Conservation (phyloP, 1,140 invertebrate genomes). For the Chironomus striatipennis region DNA sequence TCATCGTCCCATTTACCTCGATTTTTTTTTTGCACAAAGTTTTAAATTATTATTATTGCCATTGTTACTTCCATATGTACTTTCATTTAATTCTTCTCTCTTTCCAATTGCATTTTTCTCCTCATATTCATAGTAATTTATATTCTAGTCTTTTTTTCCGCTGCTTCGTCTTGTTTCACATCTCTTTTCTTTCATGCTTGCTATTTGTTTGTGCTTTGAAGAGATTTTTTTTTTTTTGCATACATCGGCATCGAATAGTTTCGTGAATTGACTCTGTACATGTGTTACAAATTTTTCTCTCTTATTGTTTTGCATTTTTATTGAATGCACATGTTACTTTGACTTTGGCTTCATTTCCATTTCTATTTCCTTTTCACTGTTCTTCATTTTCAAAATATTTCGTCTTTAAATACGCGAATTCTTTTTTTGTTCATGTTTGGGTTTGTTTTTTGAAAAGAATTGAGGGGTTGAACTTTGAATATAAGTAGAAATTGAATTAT, state of each 20-base stretch:
- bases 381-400: too few species aligned
- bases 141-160: conserved; percentile 22
- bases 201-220: not conserved
- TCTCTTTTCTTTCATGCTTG: too few species aligned
- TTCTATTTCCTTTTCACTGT: not conserved
- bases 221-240: not conserved
- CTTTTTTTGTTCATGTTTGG: not conserved
- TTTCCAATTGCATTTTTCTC: conserved; percentile 1
- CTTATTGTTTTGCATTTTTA: conserved; percentile 9
- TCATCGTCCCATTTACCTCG: conserved; percentile 18
- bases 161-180: not conserved
- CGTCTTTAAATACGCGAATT: too few species aligned
- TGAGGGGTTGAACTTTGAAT: too few species aligned
- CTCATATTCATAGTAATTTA: conserved; percentile 17
- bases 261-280: not conserved
- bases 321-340: conserved; percentile 7
- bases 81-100: conserved; percentile 20
- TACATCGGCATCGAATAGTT: not conserved
- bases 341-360: not conserved
- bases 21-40: not conserved
- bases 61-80: conserved; percentile 15
- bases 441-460: not conserved
- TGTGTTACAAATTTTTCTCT: not conserved
- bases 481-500: too few species aligned
- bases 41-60: not conserved